These are phyloP conservation scores for Microctenopoma stevenorrisi DNA, from an alignment of 2,797 vertebrate genomes.

Conservation along the genomic window DNA sequence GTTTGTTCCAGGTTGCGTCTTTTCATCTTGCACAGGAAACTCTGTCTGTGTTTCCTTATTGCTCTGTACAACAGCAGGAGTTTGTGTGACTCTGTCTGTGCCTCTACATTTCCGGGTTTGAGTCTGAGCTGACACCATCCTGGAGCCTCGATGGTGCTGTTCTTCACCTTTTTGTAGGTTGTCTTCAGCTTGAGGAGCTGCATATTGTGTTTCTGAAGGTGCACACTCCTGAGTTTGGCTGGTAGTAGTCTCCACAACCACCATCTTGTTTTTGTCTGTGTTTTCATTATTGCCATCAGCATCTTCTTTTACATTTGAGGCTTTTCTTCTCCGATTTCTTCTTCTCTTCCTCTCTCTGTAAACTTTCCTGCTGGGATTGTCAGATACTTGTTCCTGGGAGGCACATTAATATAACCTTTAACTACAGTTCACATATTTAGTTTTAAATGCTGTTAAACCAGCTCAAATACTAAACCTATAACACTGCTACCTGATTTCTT, in stretches of 20 bases:
- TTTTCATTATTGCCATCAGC: slow-evolving; percentile 19
- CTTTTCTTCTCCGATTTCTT: slow-evolving; percentile 30
- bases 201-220: slow-evolving; percentile 3
- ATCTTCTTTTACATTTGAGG: background rate
- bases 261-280: slow-evolving; percentile 3
- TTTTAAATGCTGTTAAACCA: background rate
- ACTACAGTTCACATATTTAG: background rate
- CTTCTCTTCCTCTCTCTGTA: slow-evolving; percentile 38
- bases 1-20: background rate
- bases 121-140: slow-evolving; percentile 55
- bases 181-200: background rate
- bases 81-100: slow-evolving; percentile 49
- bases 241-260: background rate
- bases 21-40: background rate
- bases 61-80: slow-evolving; percentile 14
- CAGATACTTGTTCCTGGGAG: slow-evolving; percentile 29
- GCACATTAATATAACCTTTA: background rate
- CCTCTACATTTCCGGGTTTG: slow-evolving; percentile 30
- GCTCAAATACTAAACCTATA: background rate
- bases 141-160: background rate
- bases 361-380: slow-evolving; percentile 1
- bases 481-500: slow-evolving; percentile 37
- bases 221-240: slow-evolving; percentile 11
- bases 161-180: background rate
- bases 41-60: slow-evolving; percentile 71